Evolutionary conservation across 2,888 invertebrate species (phyloP).

Genomic region (Platerodrilus igneus): DNA sequence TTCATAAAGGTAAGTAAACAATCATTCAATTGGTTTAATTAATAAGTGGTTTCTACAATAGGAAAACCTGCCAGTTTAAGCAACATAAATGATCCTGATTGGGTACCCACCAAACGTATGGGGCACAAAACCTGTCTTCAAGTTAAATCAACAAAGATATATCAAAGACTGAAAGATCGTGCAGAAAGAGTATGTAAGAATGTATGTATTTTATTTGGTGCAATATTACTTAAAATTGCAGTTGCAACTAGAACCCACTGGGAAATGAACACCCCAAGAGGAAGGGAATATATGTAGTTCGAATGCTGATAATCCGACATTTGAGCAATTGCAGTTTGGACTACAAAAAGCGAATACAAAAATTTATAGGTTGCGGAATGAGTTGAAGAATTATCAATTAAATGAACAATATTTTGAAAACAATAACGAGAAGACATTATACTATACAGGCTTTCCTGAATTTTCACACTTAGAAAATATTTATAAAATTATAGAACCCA

Average conservation of each 20-base stretch:
- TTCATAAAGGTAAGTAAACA: constrained; percentile 1
- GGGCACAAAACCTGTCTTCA: constrained; percentile 1
- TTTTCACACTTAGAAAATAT: constrained; percentile 3
- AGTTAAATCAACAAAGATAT: not conserved
- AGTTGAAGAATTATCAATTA: not conserved
- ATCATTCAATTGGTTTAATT: too few relatives aligned
- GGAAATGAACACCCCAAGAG: too few relatives aligned
- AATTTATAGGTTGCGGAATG: not conserved
- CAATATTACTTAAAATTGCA: too few relatives aligned
- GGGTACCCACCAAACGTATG: constrained; percentile 5
- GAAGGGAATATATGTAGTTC: too few relatives aligned
- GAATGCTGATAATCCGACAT: too few relatives aligned
- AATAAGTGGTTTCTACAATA: constrained; percentile 1
- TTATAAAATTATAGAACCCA: constrained; percentile 1
- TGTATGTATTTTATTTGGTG: too few relatives aligned
- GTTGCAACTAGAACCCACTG: too few relatives aligned
- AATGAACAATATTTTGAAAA: constrained; percentile 3
- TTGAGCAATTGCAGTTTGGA: constrained; percentile 1
- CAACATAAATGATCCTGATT: constrained; percentile 1
- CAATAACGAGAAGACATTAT: constrained; percentile 1
- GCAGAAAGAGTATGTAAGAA: not conserved
- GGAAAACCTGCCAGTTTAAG: constrained; percentile 2
- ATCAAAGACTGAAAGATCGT: not conserved
- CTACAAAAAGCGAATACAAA: not conserved
- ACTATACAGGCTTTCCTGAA: constrained; percentile 3